Evolutionary conservation across 2,888 invertebrate species (phyloP).

Genomic region (Calameuta pallipes): DNA sequence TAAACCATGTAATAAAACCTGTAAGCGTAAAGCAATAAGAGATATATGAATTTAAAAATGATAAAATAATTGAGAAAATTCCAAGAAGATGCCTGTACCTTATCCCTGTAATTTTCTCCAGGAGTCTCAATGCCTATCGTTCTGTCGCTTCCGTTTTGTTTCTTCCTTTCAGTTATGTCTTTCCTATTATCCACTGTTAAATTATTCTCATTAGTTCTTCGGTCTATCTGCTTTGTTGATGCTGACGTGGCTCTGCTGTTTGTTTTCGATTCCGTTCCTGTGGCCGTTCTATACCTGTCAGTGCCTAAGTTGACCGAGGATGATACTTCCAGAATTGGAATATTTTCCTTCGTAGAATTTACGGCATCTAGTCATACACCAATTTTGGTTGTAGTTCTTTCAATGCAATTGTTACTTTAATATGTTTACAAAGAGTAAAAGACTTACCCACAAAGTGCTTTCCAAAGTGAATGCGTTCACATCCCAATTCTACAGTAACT

Average conservation of each 20-base stretch:
- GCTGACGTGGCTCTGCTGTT: conserved; percentile 37
- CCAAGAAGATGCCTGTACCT: conserved; percentile 34
- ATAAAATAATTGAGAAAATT: conserved; percentile 9
- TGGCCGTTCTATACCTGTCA: conserved; percentile 40
- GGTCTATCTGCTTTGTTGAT: conserved; percentile 35
- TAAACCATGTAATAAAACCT: conserved; percentile 66
- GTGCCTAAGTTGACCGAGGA: conserved; percentile 20
- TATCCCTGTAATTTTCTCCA: conserved; percentile 35
- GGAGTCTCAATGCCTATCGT: conserved; percentile 34
- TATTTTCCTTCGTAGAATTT: conserved; percentile 54
- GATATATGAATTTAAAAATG: background rate
- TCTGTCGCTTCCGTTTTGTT: conserved; percentile 38
- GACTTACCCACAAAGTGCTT: conserved; percentile 67
- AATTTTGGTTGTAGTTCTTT: background rate
- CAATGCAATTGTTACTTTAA: background rate
- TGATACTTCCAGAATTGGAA: conserved; percentile 44
- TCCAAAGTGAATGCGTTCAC: conserved; percentile 68
- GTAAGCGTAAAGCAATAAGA: conserved; percentile 44
- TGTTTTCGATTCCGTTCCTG: conserved; percentile 48
- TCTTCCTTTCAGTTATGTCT: conserved; percentile 26
- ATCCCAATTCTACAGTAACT: conserved; percentile 67
- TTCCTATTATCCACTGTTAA: conserved; percentile 29
- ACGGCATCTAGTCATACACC: conserved; percentile 42
- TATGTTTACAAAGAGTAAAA: background rate
- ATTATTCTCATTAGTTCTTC: conserved; percentile 32